phyloP scores from a whole-genome alignment of 2,797 vertebrate genomes.

The Lacerta bilineata region DNA sequence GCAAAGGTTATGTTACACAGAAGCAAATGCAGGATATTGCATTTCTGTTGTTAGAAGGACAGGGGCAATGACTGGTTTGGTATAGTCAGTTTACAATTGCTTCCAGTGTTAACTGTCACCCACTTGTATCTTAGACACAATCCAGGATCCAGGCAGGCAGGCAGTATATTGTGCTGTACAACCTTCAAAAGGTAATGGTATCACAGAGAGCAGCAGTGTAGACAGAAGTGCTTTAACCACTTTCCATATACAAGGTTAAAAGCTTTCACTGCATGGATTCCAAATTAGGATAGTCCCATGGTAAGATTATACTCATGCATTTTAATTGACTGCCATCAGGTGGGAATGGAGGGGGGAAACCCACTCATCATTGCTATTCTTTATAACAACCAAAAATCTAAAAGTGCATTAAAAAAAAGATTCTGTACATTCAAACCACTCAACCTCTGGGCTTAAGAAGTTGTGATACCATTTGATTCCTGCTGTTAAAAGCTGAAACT shows the following conservation, averaged over 20 bases:
- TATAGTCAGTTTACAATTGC: not conserved
- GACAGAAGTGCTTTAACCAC: not conserved
- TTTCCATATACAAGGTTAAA: not conserved
- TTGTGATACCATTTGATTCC: constrained; percentile 23
- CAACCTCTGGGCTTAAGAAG: not conserved
- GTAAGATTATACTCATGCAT: not conserved
- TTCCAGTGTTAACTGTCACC: not conserved
- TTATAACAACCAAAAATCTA: not conserved
- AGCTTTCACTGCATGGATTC: not conserved
- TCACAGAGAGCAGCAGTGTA: too few relatives aligned
- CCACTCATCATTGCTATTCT: not conserved
- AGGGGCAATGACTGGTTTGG: not conserved
- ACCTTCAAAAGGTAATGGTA: not conserved
- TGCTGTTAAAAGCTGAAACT: constrained; percentile 21
- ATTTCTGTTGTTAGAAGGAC: not conserved
- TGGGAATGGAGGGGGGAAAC: too few relatives aligned
- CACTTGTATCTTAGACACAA: not conserved
- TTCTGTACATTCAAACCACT: not conserved
- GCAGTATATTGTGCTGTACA: too few relatives aligned
- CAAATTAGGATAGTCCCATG: not conserved
- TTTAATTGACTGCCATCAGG: not conserved
- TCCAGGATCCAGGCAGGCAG: not conserved
- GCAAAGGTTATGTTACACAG: not conserved
- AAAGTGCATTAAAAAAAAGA: not conserved
- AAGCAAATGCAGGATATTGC: not conserved